phyloP scores from a whole-genome alignment of 2,797 vertebrate genomes.

The Phrynocephalus guinanensis region DNA sequence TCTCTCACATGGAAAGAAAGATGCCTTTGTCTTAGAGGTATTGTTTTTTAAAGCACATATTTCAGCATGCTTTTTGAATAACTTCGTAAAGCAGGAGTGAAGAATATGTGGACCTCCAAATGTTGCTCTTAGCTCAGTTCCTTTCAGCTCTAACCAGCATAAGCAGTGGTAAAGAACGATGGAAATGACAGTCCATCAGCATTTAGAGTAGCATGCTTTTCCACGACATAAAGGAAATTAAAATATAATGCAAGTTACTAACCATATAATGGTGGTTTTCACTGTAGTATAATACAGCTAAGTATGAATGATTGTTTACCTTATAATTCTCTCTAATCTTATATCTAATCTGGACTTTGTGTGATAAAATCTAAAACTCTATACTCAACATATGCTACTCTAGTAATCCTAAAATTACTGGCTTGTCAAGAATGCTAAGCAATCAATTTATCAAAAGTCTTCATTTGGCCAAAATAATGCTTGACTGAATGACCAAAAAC shows the following conservation, averaged over 20 bases:
- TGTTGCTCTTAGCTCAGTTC: neutral
- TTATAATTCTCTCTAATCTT: neutral
- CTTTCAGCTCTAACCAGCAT: neutral
- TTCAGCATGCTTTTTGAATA: constrained; percentile 21
- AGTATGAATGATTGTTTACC: neutral
- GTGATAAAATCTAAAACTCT: neutral
- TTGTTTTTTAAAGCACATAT: neutral
- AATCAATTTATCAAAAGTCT: neutral
- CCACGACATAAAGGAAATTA: neutral
- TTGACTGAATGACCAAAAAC: neutral
- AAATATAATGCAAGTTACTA: too few relatives aligned
- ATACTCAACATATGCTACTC: neutral
- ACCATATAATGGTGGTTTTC: neutral
- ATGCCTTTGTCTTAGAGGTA: constrained; percentile 97
- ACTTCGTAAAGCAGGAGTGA: neutral
- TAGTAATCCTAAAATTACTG: neutral
- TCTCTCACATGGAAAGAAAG: constrained; percentile 97
- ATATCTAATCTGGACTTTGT: neutral
- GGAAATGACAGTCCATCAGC: neutral
- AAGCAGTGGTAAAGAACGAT: neutral
- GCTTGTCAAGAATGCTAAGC: neutral
- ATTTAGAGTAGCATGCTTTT: neutral
- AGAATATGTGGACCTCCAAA: neutral
- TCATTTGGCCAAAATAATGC: neutral
- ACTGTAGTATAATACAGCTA: neutral